Conservation (phyloP, 2,888 invertebrate species). For the Anthophora plumipes region DNA sequence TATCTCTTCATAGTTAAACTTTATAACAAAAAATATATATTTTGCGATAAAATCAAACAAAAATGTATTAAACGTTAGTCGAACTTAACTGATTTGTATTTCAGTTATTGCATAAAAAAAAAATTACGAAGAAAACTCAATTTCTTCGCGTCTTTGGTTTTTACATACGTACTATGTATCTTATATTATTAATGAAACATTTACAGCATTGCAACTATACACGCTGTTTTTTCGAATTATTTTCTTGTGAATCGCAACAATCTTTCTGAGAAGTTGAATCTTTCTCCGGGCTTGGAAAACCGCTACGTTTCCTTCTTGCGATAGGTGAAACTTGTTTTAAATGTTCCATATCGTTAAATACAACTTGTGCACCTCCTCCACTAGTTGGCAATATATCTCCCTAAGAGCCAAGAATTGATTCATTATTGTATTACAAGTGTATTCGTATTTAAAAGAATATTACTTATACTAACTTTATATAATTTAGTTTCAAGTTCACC, state of each 20-base stretch:
- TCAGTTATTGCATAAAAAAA: constrained; percentile 32
- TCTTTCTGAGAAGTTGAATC: constrained; percentile 8
- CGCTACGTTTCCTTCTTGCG: constrained; percentile 72
- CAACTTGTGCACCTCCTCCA: constrained; percentile 97
- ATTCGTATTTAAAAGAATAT: neutral
- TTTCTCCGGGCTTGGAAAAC: constrained; percentile 49
- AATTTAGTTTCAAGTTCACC: constrained; percentile 96
- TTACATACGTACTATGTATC: constrained; percentile 43
- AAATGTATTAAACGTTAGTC: constrained; percentile 16
- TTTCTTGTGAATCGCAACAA: constrained; percentile 44
- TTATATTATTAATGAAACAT: constrained; percentile 25
- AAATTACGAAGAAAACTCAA: constrained; percentile 29
- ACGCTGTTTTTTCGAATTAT: constrained; percentile 70
- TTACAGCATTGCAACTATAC: constrained; percentile 42
- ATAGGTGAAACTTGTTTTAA: constrained; percentile 92
- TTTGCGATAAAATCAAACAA: constrained; percentile 26
- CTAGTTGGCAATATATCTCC: constrained; percentile 97
- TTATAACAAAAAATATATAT: constrained; percentile 38
- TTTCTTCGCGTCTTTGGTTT: constrained; percentile 47
- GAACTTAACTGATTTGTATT: constrained; percentile 54
- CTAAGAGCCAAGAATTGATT: constrained; percentile 79
- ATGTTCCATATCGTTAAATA: constrained; percentile 96
- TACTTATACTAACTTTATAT: constrained; percentile 88
- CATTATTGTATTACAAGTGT: neutral
- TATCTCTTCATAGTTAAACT: constrained; percentile 24